Conservation (phyloP, 2,113 vertebrate species). For the Stigmatopora nigra region DNA sequence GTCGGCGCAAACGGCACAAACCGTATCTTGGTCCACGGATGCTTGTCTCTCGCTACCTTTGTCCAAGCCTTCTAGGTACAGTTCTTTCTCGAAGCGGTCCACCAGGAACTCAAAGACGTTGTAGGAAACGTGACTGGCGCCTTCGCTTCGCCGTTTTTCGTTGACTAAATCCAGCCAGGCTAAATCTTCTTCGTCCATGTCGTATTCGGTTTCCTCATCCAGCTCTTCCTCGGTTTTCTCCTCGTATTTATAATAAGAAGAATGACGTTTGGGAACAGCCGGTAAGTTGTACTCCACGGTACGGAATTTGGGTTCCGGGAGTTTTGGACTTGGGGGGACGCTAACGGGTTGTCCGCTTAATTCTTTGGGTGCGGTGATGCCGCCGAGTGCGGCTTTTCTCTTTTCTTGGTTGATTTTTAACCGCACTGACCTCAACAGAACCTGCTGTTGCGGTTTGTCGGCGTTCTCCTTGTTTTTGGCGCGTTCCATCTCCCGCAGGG, state of each 20-base stretch:
- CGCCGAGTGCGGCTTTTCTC: conserved; percentile 75
- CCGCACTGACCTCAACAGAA: conserved; percentile 76
- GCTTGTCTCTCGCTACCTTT: conserved; percentile 78
- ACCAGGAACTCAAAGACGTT: conserved; percentile 95
- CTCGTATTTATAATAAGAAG: conserved; percentile 79
- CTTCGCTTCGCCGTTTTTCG: conserved; percentile 81
- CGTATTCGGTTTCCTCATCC: conserved; percentile 93
- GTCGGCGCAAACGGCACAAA: conserved; percentile 94
- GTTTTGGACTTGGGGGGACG: conserved; percentile 62
- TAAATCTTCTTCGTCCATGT: conserved; percentile 98
- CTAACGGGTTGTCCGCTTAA: conserved; percentile 55
- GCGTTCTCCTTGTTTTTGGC: conserved; percentile 97
- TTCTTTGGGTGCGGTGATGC: conserved; percentile 61
- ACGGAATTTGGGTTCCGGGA: conserved; percentile 83
- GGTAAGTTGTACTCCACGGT: conserved; percentile 92
- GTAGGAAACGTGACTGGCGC: conserved; percentile 83
- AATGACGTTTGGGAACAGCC: conserved; percentile 78
- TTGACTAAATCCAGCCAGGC: conserved; percentile 95
- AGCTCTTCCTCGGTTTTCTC: conserved; percentile 92
- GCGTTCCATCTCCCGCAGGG: conserved; percentile 90
- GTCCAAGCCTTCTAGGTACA: conserved; percentile 85
- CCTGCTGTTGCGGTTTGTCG: conserved; percentile 77
- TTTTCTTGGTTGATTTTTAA: conserved; percentile 85
- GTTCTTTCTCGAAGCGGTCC: conserved; percentile 94
- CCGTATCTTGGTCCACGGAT: conserved; percentile 86